Base-by-base conservation (phyloP, 2,888 invertebrate species). In the Lypha dubia region DNA sequence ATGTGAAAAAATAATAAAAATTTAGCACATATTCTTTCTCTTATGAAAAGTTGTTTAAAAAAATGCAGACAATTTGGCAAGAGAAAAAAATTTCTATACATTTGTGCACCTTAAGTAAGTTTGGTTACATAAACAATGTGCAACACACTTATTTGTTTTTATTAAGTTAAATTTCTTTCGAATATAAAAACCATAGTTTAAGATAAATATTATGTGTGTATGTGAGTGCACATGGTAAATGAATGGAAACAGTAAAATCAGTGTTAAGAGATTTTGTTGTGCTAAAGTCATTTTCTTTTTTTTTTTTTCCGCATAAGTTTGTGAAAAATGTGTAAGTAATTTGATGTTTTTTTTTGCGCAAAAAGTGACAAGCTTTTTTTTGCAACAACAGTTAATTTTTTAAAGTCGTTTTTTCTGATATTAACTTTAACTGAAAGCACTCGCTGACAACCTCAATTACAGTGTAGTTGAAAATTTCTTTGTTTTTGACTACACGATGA, bases 121-220 rank as follows among this genome's bases (percentile, higher is more conserved):
- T 65, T 65, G 79, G 79, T 63, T 44, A 56, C 79, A 79, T 71
- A 65, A 71, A 63, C 44, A 53, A 63, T 79, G 53, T 63, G 17
- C 28, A 56, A 22, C 58, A 58, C 38, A 67, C 53, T 38, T 65
- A 35, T 63, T 73, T 56, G 41, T 71, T 79, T 71, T 79, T 71
- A 71, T 71, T 79, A 56, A 79, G 62, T 79, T 70, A 62, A 70
- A 60, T 20, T 51, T 62, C 13, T 20, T 2, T 24, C 24, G 3
- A 71, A 28, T 22, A 73, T 62, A 73, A 51, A 71, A n/a, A 41
- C 4, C n/a, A n/a, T n/a, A n/a, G n/a, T 13, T 7, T 3, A 20
- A 20, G 38, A 1, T 17, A 20, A 60, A 63, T 24, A 63, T 6
- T 17, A 28, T 17, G 28, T 24, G 51, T 6, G 11, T 56, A 2